phyloP scores from a whole-genome alignment of 2,113 vertebrate genomes.

The Rhea pennata region DNA sequence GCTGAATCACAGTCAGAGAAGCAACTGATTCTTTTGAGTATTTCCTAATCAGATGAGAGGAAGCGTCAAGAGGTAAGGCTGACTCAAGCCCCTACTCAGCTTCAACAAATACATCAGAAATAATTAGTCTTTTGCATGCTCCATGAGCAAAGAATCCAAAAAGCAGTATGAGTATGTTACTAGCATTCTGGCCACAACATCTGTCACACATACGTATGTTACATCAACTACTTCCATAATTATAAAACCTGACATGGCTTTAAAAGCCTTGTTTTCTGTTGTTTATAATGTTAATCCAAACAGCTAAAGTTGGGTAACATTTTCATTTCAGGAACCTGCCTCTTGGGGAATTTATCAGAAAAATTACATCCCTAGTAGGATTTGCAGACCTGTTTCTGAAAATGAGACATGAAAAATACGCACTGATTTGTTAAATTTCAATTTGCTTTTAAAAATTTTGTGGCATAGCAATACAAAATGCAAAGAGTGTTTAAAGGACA shows the following conservation, averaged over 20 bases:
- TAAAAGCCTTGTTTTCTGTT: conserved; percentile 7
- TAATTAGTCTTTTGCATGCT: not conserved
- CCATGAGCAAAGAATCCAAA: not conserved
- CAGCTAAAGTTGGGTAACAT: not conserved
- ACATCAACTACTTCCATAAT: not conserved
- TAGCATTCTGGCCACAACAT: not conserved
- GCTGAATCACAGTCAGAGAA: not conserved
- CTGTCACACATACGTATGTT: not conserved
- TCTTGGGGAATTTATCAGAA: not conserved
- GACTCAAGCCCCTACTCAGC: not conserved
- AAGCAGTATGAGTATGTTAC: not conserved
- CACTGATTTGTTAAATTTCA: not conserved
- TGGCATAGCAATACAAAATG: not conserved
- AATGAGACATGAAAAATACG: not conserved
- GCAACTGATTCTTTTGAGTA: not conserved
- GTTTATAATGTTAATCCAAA: not conserved
- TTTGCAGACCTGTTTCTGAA: not conserved
- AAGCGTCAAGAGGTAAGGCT: not conserved
- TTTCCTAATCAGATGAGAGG: not conserved
- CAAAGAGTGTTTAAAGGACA: too few relatives aligned
- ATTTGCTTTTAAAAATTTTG: not conserved
- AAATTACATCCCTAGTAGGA: not conserved
- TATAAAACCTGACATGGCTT: not conserved
- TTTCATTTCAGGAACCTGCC: not conserved
- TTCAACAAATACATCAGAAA: not conserved